phyloP scores from a whole-genome alignment of 1,140 invertebrate genomes.

The Drosophila paulistorum region DNA sequence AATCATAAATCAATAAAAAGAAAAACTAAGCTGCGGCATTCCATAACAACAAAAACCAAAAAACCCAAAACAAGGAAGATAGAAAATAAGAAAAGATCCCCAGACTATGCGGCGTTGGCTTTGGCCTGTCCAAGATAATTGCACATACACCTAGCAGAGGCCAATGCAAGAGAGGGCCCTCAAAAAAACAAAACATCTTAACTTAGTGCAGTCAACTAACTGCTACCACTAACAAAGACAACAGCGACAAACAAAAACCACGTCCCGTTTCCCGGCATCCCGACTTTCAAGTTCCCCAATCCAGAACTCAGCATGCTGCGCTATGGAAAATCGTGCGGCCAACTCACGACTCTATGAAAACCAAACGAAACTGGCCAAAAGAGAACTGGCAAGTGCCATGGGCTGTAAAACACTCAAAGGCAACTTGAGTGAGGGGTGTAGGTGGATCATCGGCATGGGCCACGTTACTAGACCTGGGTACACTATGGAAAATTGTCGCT shows the following conservation, averaged over 20 bases:
- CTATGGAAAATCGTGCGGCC: slow-evolving; percentile 73
- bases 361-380: slow-evolving; percentile 1
- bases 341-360: slow-evolving; percentile 67
- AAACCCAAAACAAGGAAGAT: neutral
- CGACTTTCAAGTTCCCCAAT: slow-evolving; percentile 12
- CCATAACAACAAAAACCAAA: slow-evolving; percentile 31
- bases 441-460: neutral
- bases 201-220: slow-evolving; percentile 80
- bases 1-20: slow-evolving; percentile 81
- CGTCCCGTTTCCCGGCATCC: slow-evolving; percentile 36
- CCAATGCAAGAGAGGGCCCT: slow-evolving; percentile 32
- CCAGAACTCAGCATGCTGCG: slow-evolving; percentile 75
- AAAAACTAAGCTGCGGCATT: slow-evolving; percentile 77
- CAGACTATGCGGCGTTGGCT: slow-evolving; percentile 18
- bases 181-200: slow-evolving; percentile 78
- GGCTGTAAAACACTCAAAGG: slow-evolving; percentile 77
- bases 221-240: slow-evolving; percentile 80
- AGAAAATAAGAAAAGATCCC: neutral
- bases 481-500: slow-evolving; percentile 77
- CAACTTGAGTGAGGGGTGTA: slow-evolving; percentile 52
- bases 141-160: slow-evolving; percentile 55
- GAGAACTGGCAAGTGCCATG: slow-evolving; percentile 65
- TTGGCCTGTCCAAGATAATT: slow-evolving; percentile 60
- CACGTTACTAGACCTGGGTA: slow-evolving; percentile 14
- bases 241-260: slow-evolving; percentile 46